Percentiles rank a stretch among this genome's conserved stretches.
Evolutionary conservation across 2,113 vertebrate species (phyloP).

Genomic region (Todiramphus chloris): DNA sequence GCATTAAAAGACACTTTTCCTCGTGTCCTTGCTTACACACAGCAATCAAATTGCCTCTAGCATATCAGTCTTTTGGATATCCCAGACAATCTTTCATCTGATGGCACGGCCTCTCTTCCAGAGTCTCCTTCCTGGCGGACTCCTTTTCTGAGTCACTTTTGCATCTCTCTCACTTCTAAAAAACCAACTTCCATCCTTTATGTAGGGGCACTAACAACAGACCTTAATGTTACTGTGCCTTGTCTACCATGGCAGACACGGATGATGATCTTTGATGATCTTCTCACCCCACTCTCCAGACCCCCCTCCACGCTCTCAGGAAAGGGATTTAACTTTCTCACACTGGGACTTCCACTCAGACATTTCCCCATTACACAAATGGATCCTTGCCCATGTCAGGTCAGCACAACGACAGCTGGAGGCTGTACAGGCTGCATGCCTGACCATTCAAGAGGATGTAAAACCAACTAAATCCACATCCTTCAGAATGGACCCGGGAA

Average conservation of each 20-base stretch:
- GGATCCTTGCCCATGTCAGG: fast-evolving
- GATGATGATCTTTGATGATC: background rate
- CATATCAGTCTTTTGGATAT: background rate
- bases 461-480: background rate
- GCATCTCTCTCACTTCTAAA: background rate
- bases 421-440: background rate
- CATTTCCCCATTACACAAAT: background rate
- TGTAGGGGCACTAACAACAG: background rate
- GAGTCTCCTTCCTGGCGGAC: background rate
- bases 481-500: background rate
- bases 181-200: background rate
- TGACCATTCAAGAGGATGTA: fast-evolving
- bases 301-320: fast-evolving
- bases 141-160: background rate
- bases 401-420: background rate
- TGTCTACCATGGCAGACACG: fast-evolving
- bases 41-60: background rate
- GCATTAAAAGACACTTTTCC: conserved; percentile 31
- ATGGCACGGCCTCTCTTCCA: background rate
- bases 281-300: background rate
- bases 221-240: fast-evolving
- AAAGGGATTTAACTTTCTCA: background rate
- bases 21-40: background rate
- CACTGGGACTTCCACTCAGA: background rate
- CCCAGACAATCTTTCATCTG: conserved; percentile 55